Percentiles rank a stretch among this genome's conserved stretches.
These are phyloP conservation scores for Crossocerus cetratus DNA, from an alignment of 2,888 invertebrate genomes.

Conservation along the genomic window DNA sequence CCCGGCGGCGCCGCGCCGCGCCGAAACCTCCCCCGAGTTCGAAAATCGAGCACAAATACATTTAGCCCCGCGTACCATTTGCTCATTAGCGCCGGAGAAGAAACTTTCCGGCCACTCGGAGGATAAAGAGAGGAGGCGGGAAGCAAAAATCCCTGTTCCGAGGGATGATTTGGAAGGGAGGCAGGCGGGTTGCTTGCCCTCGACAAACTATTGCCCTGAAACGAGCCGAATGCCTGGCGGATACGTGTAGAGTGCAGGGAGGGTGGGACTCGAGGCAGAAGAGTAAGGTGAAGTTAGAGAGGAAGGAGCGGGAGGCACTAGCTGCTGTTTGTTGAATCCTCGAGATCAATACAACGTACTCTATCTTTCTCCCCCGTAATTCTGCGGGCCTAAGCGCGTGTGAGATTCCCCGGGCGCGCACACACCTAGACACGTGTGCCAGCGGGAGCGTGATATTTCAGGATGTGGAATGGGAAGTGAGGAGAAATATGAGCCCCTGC, in stretches of 20 bases:
- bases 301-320: conserved; percentile 64
- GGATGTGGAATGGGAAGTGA: conserved; percentile 31
- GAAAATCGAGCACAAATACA: neutral
- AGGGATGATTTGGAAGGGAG: conserved; percentile 53
- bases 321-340: conserved; percentile 75
- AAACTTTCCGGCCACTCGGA: neutral
- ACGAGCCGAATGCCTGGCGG: conserved; percentile 48
- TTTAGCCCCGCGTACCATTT: neutral
- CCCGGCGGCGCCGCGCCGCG: neutral
- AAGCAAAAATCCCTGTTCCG: conserved; percentile 25
- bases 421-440: conserved; percentile 9
- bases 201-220: conserved; percentile 51
- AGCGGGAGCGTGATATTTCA: conserved; percentile 13
- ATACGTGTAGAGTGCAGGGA: conserved; percentile 33
- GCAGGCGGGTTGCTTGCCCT: conserved; percentile 44
- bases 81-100: neutral
- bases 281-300: conserved; percentile 54
- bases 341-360: conserved; percentile 73
- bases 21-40: neutral
- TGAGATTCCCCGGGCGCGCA: conserved; percentile 23
- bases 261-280: conserved; percentile 37
- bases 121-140: neutral
- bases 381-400: conserved; percentile 48
- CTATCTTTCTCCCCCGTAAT: conserved; percentile 63
- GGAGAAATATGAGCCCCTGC: conserved; percentile 17